Evolutionary conservation across 2,797 vertebrate genomes (phyloP).

Genomic region (Micropoecilia bifurca): DNA sequence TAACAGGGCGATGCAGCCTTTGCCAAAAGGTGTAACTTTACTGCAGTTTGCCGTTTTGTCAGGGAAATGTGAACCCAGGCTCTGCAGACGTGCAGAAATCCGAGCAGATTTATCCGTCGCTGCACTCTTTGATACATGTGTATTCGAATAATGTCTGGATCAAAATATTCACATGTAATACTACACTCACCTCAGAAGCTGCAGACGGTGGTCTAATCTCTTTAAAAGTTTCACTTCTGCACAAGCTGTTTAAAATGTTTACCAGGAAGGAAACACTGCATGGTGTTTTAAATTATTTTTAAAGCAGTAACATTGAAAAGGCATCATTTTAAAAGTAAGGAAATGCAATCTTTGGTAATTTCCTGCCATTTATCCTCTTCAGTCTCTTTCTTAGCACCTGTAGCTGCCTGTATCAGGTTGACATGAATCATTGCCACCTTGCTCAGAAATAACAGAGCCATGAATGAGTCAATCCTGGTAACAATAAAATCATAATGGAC

Average conservation of each 20-base stretch:
- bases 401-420: neutral
- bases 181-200: neutral
- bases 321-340: neutral
- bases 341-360: neutral
- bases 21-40: constrained; percentile 41
- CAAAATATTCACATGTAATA: neutral
- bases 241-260: neutral
- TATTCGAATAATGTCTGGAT: neutral
- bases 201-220: neutral
- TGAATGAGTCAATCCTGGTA: neutral
- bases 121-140: neutral
- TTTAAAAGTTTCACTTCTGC: neutral
- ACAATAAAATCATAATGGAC: neutral
- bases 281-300: neutral
- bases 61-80: constrained; percentile 67
- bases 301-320: neutral
- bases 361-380: neutral
- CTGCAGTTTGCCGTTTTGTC: constrained; percentile 59
- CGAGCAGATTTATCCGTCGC: constrained; percentile 27
- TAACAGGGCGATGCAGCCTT: constrained; percentile 29
- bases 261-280: neutral
- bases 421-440: neutral
- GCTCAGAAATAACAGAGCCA: neutral
- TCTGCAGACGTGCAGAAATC: constrained; percentile 27
- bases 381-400: neutral